Base-by-base conservation (phyloP, 2,888 invertebrate species). In the Xylota segnis region DNA sequence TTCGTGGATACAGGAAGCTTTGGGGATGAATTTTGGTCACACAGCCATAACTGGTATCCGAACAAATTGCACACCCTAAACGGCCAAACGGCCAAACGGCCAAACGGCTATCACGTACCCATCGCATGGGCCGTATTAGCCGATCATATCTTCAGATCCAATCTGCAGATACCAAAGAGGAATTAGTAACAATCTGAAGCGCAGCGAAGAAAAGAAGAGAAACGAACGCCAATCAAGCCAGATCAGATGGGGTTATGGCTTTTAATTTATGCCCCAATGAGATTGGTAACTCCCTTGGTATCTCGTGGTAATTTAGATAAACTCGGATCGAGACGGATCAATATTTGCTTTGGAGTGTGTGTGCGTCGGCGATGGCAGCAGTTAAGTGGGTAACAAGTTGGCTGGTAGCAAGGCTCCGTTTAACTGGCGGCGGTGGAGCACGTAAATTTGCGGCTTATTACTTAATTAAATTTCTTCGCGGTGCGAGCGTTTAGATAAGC, bases 391-490 rank as follows among this genome's bases (percentile, higher is more conserved):
- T 65, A 75, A 74, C 78, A 83, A 61, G 78, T 37, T 52, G 50
- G 4, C 58, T 43, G 75, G 43, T 29, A n/a, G n/a, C 66, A 45
- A 74, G 34, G 68, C 16, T 47, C 71, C 83, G 68, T 78, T 71
- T 68, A 34, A 29, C 78, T 54, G 43, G 52, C 18, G 82, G 70
- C 58, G 14, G 58, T 40, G 32, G 47, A 52, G 65, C 58, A 75
- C 71, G 58, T 75, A 71, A 81, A 86, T 86, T 81, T 71, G 71
- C 81, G 71, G 84, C 71, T 86, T 86, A 86, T 86, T 86, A 50
- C 84, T 86, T 86, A 81, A 86, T 86, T 86, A 86, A 86, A 86
- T 86, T 86, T 71, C 76, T 86, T 71, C 76, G 59, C 66, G 84
- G 66, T 50, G 68, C 54, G 78, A 56, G 23, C 71, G 71, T 72